These are phyloP conservation scores for Trachythela sp. DNA, from an alignment of 64 coral and sea anemone genomes.

Conservation along the genomic window DNA sequence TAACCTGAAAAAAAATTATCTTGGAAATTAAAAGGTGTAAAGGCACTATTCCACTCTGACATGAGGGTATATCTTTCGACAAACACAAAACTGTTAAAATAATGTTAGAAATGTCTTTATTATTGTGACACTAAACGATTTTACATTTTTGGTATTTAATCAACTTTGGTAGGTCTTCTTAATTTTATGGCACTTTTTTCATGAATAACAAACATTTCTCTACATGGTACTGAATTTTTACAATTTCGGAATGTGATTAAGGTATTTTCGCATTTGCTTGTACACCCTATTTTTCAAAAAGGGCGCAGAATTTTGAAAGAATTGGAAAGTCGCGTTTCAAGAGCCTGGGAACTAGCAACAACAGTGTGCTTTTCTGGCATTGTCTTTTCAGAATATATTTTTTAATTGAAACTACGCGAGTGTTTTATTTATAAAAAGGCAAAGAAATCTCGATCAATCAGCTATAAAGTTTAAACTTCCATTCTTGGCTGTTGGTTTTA, in stretches of 20 bases:
- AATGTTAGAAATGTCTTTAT: background rate
- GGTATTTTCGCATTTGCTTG: background rate
- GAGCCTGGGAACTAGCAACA: background rate
- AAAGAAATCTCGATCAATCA: background rate
- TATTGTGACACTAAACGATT: background rate
- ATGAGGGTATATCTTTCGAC: background rate
- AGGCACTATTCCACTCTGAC: background rate
- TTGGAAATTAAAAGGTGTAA: background rate
- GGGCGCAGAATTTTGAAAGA: background rate
- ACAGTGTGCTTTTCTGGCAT: background rate
- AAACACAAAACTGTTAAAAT: background rate
- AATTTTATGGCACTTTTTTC: background rate
- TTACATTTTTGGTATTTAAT: background rate
- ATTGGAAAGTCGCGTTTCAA: background rate
- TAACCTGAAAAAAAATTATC: background rate
- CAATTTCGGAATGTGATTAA: background rate
- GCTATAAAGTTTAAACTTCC: background rate
- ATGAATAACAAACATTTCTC: background rate
- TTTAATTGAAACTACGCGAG: too few species aligned
- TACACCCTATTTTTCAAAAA: background rate
- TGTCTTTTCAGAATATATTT: too few species aligned
- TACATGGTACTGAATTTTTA: background rate
- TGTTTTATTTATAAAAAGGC: too few species aligned
- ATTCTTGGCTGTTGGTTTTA: background rate
- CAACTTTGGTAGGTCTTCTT: background rate